Evolutionary conservation across 1,140 invertebrate genomes (phyloP), one percentile per base, ranked within the genome.

Genomic region (Kradibia gibbosae): DNA sequence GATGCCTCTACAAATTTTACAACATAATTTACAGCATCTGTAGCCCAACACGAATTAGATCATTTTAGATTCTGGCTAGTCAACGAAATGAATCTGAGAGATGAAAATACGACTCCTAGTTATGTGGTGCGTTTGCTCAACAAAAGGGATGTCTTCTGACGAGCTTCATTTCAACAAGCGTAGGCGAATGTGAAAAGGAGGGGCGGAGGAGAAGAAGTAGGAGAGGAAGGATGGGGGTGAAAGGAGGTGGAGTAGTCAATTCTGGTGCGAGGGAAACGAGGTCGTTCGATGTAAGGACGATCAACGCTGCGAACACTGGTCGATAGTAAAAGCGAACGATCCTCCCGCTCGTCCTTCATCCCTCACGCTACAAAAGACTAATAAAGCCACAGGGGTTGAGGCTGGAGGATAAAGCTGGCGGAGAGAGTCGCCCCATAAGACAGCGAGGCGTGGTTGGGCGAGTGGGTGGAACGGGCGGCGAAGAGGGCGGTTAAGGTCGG

Each of bases 281-380:
- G 25, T 78, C 77, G 34, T 71, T 67, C 22, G 48, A 3, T 31
- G 60, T 39, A 39, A 39, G 13, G 28, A 55, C 77, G 55, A 45
- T 80, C 67, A 39, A 31, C 28, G 53, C 10, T 20, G 62, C 13
- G 39, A 62, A 11, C 28, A 31, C n/a, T 48, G 71, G 42, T 36
- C 39, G 2, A 83, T 74, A 84, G 83, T 86, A 87, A 86, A 87
- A 87, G 80, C 83, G 36, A 86, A 87, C 80, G 84, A 85, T 62
- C 72, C 78, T 73, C 85, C 83, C 77, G 7, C 17, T 31, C 62
- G 53, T 3, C 39, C 42, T 45, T 0, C 10, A 36, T 31, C 65
- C 45, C 48, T 48, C 3, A 15, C 25, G 28, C 87, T 85, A 75
- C 86, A 85, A 88, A 88, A 86, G 87, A 87, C 87, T 89, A 88